These are phyloP conservation scores for Nannospalax galili DNA, from an alignment of 2,113 vertebrate genomes.

Conservation along the genomic window DNA sequence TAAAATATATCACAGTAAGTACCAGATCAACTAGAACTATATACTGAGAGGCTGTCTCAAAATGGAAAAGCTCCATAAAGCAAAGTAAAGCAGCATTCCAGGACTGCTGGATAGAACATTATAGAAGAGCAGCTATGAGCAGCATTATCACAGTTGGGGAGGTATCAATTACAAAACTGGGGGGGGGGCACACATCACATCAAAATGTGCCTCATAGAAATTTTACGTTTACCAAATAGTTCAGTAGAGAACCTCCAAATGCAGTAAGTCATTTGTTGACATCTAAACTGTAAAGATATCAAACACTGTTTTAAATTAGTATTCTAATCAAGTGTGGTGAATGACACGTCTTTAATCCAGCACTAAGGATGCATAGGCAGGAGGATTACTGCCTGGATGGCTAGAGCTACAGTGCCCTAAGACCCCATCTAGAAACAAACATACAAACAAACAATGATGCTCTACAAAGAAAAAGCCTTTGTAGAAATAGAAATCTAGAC, in stretches of 20 bases:
- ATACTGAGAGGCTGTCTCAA: background rate
- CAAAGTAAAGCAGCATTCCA: background rate
- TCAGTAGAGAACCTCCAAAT: background rate
- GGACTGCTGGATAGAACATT: background rate
- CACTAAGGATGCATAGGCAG: background rate
- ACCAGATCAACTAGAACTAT: background rate
- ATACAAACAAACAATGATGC: background rate
- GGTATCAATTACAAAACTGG: background rate
- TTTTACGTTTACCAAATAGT: slow-evolving; percentile 14
- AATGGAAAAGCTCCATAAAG: slow-evolving; percentile 9
- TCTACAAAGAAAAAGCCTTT: background rate
- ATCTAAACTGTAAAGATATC: slow-evolving; percentile 36
- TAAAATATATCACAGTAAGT: background rate
- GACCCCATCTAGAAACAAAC: background rate
- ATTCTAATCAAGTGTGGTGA: background rate
- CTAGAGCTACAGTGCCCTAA: background rate
- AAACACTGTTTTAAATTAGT: background rate
- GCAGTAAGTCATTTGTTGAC: background rate
- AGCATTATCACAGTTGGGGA: background rate
- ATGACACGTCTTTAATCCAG: no score
- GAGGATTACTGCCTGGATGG: background rate
- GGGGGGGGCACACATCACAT: background rate
- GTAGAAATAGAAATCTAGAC: background rate
- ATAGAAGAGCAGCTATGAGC: background rate
- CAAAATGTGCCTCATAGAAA: background rate